These are phyloP conservation scores for Cichladusa arquata DNA, from an alignment of 2,113 vertebrate genomes.

Conservation along the genomic window DNA sequence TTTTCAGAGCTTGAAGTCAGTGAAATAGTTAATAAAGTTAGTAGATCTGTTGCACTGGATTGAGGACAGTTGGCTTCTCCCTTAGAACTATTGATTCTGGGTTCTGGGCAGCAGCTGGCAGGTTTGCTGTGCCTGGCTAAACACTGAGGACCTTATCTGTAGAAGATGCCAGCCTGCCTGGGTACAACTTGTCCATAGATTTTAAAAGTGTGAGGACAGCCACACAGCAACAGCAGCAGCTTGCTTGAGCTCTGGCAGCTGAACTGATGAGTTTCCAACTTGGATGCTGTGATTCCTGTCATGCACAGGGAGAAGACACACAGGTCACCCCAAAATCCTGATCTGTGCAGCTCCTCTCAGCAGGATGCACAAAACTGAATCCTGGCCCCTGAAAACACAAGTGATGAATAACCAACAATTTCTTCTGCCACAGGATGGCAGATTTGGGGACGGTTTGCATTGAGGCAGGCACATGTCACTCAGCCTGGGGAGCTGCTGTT, in stretches of 20 bases:
- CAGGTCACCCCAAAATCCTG: fast-evolving
- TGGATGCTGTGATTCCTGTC: background rate
- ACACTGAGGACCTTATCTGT: background rate
- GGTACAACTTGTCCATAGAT: background rate
- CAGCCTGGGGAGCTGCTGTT: background rate
- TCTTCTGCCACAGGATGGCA: background rate
- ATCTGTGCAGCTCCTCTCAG: background rate
- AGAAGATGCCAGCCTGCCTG: background rate
- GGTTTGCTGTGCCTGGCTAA: background rate
- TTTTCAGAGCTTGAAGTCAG: background rate
- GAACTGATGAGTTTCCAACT: background rate
- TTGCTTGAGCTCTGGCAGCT: background rate
- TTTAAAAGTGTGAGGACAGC: background rate
- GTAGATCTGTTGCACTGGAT: background rate
- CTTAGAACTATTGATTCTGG: background rate
- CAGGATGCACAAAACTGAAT: background rate
- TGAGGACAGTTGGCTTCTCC: fast-evolving
- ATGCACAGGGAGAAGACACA: fast-evolving
- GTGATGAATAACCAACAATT: background rate
- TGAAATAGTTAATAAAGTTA: background rate
- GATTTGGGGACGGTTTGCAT: background rate
- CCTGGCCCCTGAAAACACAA: background rate
- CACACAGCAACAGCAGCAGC: background rate
- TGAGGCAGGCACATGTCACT: background rate
- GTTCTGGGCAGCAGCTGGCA: background rate